phyloP scores from a whole-genome alignment of 2,113 vertebrate genomes.

The Zosterops japonicus region DNA sequence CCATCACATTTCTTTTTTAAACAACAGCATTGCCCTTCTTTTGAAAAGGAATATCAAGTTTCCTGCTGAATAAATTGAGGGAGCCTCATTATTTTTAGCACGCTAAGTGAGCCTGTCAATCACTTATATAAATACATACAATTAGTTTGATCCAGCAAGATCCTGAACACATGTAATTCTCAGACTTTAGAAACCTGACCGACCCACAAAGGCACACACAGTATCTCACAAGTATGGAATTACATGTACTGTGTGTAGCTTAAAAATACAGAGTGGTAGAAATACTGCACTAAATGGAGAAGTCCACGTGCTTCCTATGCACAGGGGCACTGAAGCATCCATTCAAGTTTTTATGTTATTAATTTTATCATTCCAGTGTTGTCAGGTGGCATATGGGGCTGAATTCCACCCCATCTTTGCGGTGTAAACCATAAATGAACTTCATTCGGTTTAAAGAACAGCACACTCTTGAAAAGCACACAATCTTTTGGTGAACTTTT shows the following conservation, averaged over 20 bases:
- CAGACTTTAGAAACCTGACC: background rate
- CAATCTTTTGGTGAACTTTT: background rate
- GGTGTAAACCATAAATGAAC: background rate
- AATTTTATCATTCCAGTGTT: background rate
- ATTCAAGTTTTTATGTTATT: background rate
- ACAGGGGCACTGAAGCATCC: background rate
- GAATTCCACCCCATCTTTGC: background rate
- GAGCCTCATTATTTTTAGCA: slow-evolving; percentile 29
- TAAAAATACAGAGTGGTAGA: background rate
- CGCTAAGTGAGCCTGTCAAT: background rate
- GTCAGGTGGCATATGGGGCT: background rate
- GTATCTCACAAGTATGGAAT: background rate
- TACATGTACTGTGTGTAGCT: background rate
- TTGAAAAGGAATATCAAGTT: slow-evolving; percentile 14
- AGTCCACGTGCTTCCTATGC: background rate
- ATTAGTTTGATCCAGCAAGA: slow-evolving; percentile 21
- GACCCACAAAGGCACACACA: background rate
- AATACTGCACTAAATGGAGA: background rate
- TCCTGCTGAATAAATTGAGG: slow-evolving; percentile 24
- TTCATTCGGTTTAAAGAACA: background rate
- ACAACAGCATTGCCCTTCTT: background rate
- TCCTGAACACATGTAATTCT: background rate
- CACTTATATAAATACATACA: background rate
- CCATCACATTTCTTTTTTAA: background rate
- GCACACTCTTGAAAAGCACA: rapidly evolving